phyloP scores from a whole-genome alignment of 2,797 vertebrate species.

The Gambelia wislizenii region DNA sequence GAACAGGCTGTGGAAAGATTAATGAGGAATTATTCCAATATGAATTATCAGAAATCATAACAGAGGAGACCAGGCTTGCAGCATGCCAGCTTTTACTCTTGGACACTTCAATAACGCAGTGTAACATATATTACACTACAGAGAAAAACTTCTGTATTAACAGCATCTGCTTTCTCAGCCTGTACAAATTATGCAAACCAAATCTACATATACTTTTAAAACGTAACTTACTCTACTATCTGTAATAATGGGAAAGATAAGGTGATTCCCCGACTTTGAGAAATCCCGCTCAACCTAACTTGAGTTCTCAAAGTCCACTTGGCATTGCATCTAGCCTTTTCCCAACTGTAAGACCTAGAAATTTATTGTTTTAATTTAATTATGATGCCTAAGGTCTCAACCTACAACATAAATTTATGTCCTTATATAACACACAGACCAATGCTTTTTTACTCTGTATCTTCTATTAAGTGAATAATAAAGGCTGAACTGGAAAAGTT shows the following conservation, averaged over 20 bases:
- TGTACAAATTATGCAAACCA: neutral
- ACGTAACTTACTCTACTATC: neutral
- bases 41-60: slow-evolving; percentile 1
- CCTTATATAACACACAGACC: neutral
- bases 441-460: neutral
- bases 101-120: neutral
- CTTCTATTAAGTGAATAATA: slow-evolving; percentile 1
- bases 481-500: neutral
- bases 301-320: neutral
- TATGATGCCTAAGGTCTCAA: neutral
- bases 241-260: neutral
- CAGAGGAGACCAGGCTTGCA: neutral
- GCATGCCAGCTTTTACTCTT: neutral
- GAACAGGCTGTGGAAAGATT: slow-evolving; percentile 89
- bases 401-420: neutral
- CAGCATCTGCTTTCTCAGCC: neutral
- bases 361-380: neutral
- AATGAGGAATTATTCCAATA: slow-evolving; percentile 69
- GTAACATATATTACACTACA: neutral
- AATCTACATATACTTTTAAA: neutral
- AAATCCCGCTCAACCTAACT: neutral
- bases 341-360: neutral
- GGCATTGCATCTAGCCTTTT: neutral
- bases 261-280: neutral
- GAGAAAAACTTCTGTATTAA: neutral